Percentiles rank a stretch among this genome's conserved stretches.
Evolutionary conservation across 1,140 invertebrate species (phyloP).

Genomic region (Schlechtendalia chinensis): DNA sequence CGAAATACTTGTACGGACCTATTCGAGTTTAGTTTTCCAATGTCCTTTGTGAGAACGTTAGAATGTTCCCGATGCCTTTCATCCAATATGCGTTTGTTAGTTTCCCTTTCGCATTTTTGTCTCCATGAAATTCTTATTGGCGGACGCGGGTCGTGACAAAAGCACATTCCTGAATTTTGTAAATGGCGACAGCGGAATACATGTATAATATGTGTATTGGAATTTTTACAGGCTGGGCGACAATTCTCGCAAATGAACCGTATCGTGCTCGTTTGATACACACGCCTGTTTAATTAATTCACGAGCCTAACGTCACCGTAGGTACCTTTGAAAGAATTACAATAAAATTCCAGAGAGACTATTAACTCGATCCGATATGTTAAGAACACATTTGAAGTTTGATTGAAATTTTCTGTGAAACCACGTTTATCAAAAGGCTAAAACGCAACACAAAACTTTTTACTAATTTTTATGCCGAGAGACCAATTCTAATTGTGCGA

Average conservation of each 20-base stretch:
- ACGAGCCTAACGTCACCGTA: constrained; percentile 10
- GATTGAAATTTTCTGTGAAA: not conserved
- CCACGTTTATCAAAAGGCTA: constrained; percentile 2
- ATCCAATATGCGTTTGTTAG: too few species aligned
- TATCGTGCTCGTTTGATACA: not conserved
- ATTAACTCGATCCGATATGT: constrained; percentile 4
- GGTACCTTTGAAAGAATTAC: constrained; percentile 6
- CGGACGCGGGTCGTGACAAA: too few species aligned
- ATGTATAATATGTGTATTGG: too few species aligned
- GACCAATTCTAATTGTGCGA: not conserved
- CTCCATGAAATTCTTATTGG: too few species aligned
- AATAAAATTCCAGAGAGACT: constrained; percentile 2
- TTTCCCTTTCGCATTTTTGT: too few species aligned
- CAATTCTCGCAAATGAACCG: too few species aligned
- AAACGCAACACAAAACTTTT: not conserved
- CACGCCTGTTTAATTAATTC: not conserved
- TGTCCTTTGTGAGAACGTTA: too few species aligned
- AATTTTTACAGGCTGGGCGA: not conserved
- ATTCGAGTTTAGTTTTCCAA: too few species aligned
- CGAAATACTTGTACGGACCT: too few species aligned
- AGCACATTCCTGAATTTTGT: too few species aligned
- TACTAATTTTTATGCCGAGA: not conserved
- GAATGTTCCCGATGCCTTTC: too few species aligned
- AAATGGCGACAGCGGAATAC: too few species aligned
- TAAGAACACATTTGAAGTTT: constrained; percentile 26